These are phyloP conservation scores for Belgica antarctica DNA, from an alignment of 2,888 invertebrate species.

Conservation along the genomic window DNA sequence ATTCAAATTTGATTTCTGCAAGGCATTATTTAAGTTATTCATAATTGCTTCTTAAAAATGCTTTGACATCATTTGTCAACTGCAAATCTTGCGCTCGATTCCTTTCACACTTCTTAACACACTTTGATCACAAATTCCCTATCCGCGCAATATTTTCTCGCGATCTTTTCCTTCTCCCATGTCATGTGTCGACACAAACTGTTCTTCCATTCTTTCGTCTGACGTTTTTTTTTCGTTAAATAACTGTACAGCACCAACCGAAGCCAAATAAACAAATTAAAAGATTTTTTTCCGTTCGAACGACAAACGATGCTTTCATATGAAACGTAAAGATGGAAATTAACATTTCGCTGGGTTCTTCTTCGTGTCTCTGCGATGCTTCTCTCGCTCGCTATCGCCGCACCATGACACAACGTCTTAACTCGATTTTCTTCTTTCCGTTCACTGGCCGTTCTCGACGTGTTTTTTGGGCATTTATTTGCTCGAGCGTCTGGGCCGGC, in stretches of 20 bases:
- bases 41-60: too few species aligned
- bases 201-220: constrained; percentile 35
- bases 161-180: constrained; percentile 16
- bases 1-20: too few species aligned
- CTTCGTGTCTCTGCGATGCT: not conserved
- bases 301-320: not conserved
- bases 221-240: constrained; percentile 25
- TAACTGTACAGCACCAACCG: constrained; percentile 40
- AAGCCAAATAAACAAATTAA: constrained; percentile 43
- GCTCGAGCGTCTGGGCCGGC: constrained; percentile 17
- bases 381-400: not conserved
- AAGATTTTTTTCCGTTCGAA: constrained; percentile 14
- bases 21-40: too few species aligned
- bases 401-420: constrained; percentile 10
- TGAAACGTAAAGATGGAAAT: not conserved
- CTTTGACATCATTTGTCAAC: too few species aligned
- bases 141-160: not conserved
- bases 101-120: too few species aligned
- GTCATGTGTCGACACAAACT: constrained; percentile 29
- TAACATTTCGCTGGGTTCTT: constrained; percentile 19
- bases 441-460: not conserved
- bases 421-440: constrained; percentile 5
- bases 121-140: not conserved
- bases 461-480: constrained; percentile 30
- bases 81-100: too few species aligned